Conservation (phyloP, 1,140 invertebrate species). For the Teleogryllus occipitalis region DNA sequence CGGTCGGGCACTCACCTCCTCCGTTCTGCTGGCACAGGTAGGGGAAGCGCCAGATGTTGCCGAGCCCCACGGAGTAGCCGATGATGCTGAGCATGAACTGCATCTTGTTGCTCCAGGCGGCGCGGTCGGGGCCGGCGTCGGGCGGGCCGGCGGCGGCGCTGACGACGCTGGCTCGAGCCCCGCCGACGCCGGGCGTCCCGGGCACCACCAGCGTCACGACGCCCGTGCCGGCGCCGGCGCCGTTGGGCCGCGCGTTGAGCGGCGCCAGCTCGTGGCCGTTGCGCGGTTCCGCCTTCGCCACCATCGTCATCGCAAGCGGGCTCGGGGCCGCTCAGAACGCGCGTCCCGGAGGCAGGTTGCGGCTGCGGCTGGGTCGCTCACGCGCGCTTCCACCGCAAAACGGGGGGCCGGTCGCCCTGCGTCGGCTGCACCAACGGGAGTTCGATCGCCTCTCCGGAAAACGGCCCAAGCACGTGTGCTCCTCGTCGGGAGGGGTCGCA, state of each 20-base stretch:
- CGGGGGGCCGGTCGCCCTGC: too few relatives aligned
- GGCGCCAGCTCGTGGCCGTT: constrained; percentile 71
- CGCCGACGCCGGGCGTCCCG: constrained; percentile 46
- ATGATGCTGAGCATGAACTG: constrained; percentile 88
- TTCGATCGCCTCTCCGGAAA: too few relatives aligned
- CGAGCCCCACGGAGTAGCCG: constrained; percentile 82
- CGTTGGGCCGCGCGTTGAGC: constrained; percentile 40
- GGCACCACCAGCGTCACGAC: constrained; percentile 14
- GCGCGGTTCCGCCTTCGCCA: constrained; percentile 43
- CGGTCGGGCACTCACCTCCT: constrained; percentile 58
- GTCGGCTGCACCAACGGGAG: too few relatives aligned
- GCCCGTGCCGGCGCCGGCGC: background rate
- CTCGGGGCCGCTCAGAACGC: too few relatives aligned
- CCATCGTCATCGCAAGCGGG: constrained; percentile 19
- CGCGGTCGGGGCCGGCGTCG: constrained; percentile 45
- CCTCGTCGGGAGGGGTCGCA: too few relatives aligned
- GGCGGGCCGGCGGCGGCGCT: constrained; percentile 31
- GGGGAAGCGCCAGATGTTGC: constrained; percentile 93
- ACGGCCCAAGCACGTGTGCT: too few relatives aligned
- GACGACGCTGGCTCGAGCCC: constrained; percentile 43
- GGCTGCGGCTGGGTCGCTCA: too few relatives aligned
- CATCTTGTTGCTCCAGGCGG: constrained; percentile 73
- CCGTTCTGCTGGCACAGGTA: constrained; percentile 92
- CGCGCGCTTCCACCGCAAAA: too few relatives aligned
- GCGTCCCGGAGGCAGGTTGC: too few relatives aligned